phyloP scores from a whole-genome alignment of 2,113 vertebrate genomes.

The Scomber japonicus region DNA sequence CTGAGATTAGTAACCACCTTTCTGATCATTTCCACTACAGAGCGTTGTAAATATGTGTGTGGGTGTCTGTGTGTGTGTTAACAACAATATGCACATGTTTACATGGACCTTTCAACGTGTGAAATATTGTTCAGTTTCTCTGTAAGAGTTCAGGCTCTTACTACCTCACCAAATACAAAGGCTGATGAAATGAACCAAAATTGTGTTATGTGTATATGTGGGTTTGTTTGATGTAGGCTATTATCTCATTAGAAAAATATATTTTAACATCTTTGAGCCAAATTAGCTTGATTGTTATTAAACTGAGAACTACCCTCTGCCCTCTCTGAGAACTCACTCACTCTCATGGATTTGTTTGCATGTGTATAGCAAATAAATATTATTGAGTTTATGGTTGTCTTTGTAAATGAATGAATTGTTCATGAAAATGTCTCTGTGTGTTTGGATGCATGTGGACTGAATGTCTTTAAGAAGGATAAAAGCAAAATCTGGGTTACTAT shows the following conservation, averaged over 20 bases:
- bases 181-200: conserved; percentile 42
- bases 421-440: not conserved
- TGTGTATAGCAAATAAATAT: not conserved
- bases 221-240: conserved; percentile 5
- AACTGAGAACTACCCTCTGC: conserved; percentile 2
- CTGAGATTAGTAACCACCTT: conserved; percentile 5
- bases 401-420: not conserved
- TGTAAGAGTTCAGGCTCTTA: not conserved
- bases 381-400: not conserved
- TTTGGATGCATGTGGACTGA: not conserved
- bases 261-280: conserved; percentile 4
- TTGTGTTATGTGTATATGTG: not conserved
- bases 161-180: conserved; percentile 34
- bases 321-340: not conserved
- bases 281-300: conserved; percentile 13
- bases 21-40: conserved; percentile 44
- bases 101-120: conserved; percentile 28
- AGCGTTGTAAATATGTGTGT: conserved; percentile 20
- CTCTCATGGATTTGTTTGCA: conserved; percentile 3
- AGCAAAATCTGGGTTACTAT: not conserved
- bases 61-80: not conserved
- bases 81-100: not conserved
- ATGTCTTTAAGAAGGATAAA: not conserved
- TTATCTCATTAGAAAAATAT: conserved; percentile 22
- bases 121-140: conserved; percentile 19